These are phyloP conservation scores for Rhabdomys dilectus DNA, from an alignment of 2,113 vertebrate genomes.

Conservation along the genomic window DNA sequence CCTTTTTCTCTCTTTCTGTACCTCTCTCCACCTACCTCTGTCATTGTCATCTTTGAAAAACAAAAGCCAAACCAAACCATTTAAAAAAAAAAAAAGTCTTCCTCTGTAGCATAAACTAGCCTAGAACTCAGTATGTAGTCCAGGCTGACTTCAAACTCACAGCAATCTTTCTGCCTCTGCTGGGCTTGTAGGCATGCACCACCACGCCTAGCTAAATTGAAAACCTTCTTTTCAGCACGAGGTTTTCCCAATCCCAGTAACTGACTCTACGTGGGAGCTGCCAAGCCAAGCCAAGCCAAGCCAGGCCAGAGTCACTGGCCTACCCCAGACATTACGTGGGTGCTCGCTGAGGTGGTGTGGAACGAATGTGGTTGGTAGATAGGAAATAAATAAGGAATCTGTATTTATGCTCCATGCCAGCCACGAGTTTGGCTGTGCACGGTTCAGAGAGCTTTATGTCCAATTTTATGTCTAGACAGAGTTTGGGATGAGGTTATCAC, in stretches of 20 bases:
- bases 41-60: neutral
- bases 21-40: neutral
- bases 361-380: neutral
- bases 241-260: neutral
- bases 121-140: neutral
- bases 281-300: neutral
- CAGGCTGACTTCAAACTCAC: neutral
- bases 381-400: conserved; percentile 33
- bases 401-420: neutral
- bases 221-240: neutral
- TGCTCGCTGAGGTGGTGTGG: neutral
- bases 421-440: conserved; percentile 15
- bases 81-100: too few relatives aligned
- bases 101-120: neutral
- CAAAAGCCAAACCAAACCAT: neutral
- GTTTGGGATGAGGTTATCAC: conserved; percentile 67
- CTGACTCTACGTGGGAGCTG: neutral
- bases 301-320: neutral
- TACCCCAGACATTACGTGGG: neutral
- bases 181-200: neutral
- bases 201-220: neutral
- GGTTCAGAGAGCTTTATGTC: conserved; percentile 72
- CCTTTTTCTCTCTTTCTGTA: neutral
- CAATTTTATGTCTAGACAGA: conserved; percentile 73
- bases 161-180: neutral